These are phyloP conservation scores for Nannoperca australis DNA, from an alignment of 2,797 vertebrate species.

Conservation along the genomic window DNA sequence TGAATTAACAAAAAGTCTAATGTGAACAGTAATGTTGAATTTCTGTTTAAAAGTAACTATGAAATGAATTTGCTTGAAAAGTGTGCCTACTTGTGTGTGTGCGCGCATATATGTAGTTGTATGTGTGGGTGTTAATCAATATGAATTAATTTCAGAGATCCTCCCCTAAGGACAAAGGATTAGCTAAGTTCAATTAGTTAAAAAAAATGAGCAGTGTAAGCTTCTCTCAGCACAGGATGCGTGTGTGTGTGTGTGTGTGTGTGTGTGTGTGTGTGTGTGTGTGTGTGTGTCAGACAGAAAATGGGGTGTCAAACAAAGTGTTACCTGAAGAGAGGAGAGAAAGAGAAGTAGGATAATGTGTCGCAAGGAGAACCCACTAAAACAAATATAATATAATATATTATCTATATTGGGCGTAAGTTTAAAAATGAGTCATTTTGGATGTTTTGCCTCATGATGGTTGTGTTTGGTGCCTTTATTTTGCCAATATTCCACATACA, in stretches of 20 bases:
- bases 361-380: not conserved
- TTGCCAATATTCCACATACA: not conserved
- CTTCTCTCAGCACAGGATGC: slow-evolving; percentile 10
- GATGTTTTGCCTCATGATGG: not conserved
- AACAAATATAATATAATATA: too few species aligned
- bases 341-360: not conserved
- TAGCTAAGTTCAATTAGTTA: slow-evolving; percentile 58
- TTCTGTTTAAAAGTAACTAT: slow-evolving; percentile 29
- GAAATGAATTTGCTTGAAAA: slow-evolving; percentile 23
- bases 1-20: not conserved
- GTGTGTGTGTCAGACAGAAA: slow-evolving; percentile 1
- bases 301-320: slow-evolving; percentile 16
- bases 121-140: slow-evolving; percentile 45
- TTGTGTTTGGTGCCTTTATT: not conserved
- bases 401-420: not conserved
- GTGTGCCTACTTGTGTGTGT: not conserved
- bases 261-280: not conserved
- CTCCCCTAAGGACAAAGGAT: slow-evolving; percentile 53
- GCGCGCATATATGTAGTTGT: not conserved
- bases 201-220: slow-evolving; percentile 40
- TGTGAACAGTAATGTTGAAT: slow-evolving; percentile 12
- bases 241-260: slow-evolving; percentile 18
- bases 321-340: slow-evolving; percentile 6
- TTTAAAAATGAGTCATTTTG: not conserved
- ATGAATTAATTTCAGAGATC: slow-evolving; percentile 44